Evolutionary conservation across 2,797 vertebrate species (phyloP).

Genomic region (Podarcis siculus): DNA sequence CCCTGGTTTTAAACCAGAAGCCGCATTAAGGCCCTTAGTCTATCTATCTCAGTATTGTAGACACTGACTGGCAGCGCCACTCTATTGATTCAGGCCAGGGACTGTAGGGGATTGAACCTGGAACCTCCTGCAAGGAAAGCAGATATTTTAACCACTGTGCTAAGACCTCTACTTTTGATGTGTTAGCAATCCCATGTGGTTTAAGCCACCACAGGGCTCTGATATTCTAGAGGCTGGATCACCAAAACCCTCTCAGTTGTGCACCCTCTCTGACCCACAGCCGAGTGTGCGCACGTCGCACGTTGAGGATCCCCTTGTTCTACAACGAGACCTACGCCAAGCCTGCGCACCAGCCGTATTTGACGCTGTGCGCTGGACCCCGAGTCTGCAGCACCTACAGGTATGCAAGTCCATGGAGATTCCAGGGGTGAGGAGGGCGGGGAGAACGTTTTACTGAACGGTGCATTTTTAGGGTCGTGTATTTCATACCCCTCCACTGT

Average conservation of each 20-base stretch:
- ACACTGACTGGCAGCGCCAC: too few species aligned
- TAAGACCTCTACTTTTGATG: too few species aligned
- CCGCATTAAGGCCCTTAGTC: too few species aligned
- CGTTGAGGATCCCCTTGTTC: conserved; percentile 61
- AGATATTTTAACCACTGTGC: too few species aligned
- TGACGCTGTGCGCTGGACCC: conserved; percentile 69
- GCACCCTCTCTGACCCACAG: conserved; percentile 40
- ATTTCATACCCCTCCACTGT: too few species aligned
- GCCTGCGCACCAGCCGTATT: conserved; percentile 68
- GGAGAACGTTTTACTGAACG: neutral
- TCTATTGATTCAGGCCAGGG: too few species aligned
- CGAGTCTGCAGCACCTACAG: conserved; percentile 76
- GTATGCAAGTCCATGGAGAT: conserved; percentile 22
- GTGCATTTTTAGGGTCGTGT: too few species aligned
- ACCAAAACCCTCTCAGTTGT: neutral
- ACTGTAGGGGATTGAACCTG: too few species aligned
- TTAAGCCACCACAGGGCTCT: neutral
- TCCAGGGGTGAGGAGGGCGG: neutral
- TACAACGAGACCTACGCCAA: conserved; percentile 77
- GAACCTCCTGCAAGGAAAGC: too few species aligned
- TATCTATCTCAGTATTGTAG: too few species aligned
- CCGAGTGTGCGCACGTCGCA: conserved; percentile 68
- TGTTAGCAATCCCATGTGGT: neutral
- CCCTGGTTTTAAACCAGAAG: neutral
- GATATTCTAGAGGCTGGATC: too few species aligned